Conservation (phyloP, 2,113 vertebrate species). For the Atrichornis clamosus region DNA sequence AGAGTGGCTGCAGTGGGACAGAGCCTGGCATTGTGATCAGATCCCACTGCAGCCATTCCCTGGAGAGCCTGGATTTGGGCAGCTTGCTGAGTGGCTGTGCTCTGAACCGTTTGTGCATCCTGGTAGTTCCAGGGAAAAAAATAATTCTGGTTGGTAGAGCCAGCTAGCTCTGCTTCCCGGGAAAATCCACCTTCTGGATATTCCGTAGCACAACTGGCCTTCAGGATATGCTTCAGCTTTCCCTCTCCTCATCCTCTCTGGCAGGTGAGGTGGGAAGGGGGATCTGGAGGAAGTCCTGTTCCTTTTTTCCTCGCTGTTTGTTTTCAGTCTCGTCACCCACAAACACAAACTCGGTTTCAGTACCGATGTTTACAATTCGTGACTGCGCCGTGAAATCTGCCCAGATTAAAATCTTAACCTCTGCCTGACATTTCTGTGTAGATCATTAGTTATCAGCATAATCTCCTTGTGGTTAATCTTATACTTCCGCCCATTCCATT, state of each 20-base stretch:
- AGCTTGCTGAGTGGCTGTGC: fast-evolving
- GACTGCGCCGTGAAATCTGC: not conserved
- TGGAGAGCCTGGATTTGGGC: not conserved
- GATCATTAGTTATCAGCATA: conserved; percentile 55
- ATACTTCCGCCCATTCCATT: not conserved
- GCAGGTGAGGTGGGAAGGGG: not conserved
- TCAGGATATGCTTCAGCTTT: not conserved
- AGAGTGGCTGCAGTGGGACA: not conserved
- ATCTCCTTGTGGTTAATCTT: conserved; percentile 59
- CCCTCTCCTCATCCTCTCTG: not conserved
- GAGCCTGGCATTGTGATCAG: not conserved
- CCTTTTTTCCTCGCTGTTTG: not conserved
- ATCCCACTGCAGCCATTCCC: not conserved
- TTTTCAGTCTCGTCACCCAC: not conserved
- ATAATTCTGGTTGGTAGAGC: not conserved
- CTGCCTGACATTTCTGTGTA: conserved; percentile 31
- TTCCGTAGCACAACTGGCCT: not conserved
- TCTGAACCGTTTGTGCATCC: not conserved
- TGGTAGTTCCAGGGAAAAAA: not conserved
- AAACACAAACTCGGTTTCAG: not conserved
- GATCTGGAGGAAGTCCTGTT: not conserved
- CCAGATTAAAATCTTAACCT: conserved; percentile 59
- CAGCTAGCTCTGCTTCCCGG: fast-evolving
- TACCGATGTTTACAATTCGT: not conserved
- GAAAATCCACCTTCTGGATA: not conserved